Evolutionary conservation across 2,113 vertebrate genomes (phyloP).

Genomic region (Notiomystis cincta): DNA sequence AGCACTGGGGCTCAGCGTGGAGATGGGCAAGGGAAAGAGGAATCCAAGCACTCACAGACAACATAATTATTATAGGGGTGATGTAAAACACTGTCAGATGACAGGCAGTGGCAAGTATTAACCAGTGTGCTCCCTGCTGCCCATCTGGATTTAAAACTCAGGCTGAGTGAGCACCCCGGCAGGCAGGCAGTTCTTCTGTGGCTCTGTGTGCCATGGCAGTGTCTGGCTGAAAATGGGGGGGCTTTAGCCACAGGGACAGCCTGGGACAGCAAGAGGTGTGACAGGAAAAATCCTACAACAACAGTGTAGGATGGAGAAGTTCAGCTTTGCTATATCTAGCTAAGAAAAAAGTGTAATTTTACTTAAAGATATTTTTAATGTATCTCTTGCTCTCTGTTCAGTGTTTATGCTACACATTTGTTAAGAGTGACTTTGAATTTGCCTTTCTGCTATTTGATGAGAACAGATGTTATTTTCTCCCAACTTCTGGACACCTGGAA

Average conservation of each 20-base stretch:
- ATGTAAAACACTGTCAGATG: neutral
- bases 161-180: neutral
- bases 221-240: neutral
- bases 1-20: neutral
- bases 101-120: neutral
- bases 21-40: neutral
- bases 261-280: neutral
- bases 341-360: neutral
- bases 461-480: slow-evolving; percentile 64
- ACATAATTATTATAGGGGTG: neutral
- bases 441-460: slow-evolving; percentile 38
- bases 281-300: neutral
- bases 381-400: neutral
- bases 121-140: neutral
- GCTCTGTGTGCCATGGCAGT: neutral
- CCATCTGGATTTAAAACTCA: neutral
- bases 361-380: neutral
- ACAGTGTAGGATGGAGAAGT: neutral
- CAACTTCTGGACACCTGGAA: slow-evolving; percentile 37
- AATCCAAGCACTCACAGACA: neutral
- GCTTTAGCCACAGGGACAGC: neutral
- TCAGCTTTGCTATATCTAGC: neutral
- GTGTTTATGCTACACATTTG: slow-evolving; percentile 5
- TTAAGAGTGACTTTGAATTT: slow-evolving; percentile 47
- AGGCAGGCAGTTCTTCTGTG: neutral